Percentiles rank a stretch among this genome's conserved stretches.
These are phyloP conservation scores for Trissoscelio sp. DNA, from an alignment of 2,888 invertebrate species.

Conservation along the genomic window DNA sequence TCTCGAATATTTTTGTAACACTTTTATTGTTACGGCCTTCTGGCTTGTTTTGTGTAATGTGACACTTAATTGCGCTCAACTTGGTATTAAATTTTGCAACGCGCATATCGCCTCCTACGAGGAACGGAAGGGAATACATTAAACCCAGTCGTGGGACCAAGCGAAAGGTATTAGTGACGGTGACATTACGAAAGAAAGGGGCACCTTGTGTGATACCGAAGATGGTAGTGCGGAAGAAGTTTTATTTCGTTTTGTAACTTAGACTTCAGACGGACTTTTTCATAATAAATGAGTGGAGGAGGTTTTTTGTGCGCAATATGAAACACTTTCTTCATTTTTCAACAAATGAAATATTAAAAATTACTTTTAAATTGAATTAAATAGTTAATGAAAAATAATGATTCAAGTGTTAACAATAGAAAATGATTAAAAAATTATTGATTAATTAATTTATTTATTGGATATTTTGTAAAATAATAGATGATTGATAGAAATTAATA, in stretches of 20 bases:
- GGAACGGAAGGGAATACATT: constrained; percentile 69
- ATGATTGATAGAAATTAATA: too few species aligned
- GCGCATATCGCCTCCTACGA: constrained; percentile 68
- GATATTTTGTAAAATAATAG: too few species aligned
- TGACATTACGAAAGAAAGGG: constrained; percentile 73
- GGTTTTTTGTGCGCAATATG: too few species aligned
- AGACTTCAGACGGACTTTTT: background rate
- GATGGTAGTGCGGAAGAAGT: constrained; percentile 72
- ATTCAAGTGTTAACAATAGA: too few species aligned
- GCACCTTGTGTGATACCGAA: constrained; percentile 70
- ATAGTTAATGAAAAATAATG: too few species aligned
- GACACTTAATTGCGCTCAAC: constrained; percentile 46
- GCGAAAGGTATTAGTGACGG: constrained; percentile 69
- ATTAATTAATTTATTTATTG: too few species aligned
- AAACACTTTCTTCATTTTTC: too few species aligned
- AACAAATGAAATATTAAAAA: too few species aligned
- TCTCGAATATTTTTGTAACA: constrained; percentile 26
- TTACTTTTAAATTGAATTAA: too few species aligned
- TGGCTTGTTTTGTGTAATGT: constrained; percentile 42
- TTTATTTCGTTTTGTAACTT: constrained; percentile 16
- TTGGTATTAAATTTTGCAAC: constrained; percentile 57
- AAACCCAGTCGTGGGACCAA: constrained; percentile 63
- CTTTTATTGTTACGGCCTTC: constrained; percentile 31
- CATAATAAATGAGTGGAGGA: too few species aligned
- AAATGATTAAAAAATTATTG: too few species aligned